These are phyloP conservation scores for Channa maculata DNA, from an alignment of 2,113 vertebrate genomes.

Conservation along the genomic window DNA sequence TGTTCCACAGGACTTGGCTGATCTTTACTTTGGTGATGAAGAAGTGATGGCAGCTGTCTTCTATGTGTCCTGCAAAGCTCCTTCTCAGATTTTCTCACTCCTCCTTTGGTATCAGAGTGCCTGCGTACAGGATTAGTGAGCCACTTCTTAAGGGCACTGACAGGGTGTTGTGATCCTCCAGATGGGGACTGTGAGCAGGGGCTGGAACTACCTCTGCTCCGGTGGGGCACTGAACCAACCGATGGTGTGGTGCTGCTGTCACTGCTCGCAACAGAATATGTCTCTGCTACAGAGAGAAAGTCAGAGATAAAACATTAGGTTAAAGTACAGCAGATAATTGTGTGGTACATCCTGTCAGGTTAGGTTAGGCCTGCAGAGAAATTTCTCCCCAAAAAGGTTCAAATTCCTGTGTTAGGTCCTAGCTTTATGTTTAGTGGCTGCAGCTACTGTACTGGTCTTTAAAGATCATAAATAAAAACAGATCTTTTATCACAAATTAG, in stretches of 20 bases:
- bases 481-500: too few relatives aligned
- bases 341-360: slow-evolving; percentile 51
- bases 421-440: slow-evolving; percentile 50
- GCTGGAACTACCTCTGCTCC: slow-evolving; percentile 83
- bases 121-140: slow-evolving; percentile 85
- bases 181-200: slow-evolving; percentile 79
- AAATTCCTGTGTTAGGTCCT: slow-evolving; percentile 69
- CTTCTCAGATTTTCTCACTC: slow-evolving; percentile 70
- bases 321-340: slow-evolving; percentile 43
- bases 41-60: too few relatives aligned
- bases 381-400: slow-evolving; percentile 68
- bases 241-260: slow-evolving; percentile 85
- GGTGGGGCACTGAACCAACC: slow-evolving; percentile 79
- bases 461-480: too few relatives aligned
- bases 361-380: slow-evolving; percentile 51
- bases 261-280: slow-evolving; percentile 86
- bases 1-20: slow-evolving; percentile 66
- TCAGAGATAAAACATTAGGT: not conserved
- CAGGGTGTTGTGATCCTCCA: slow-evolving; percentile 78
- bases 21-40: slow-evolving; percentile 57
- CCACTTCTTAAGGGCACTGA: slow-evolving; percentile 87
- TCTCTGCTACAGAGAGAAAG: slow-evolving; percentile 75
- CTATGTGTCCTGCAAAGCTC: slow-evolving; percentile 73
- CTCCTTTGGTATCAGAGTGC: slow-evolving; percentile 69
- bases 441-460: not conserved